These are phyloP conservation scores for Arvicola amphibius DNA, from an alignment of 2,797 vertebrate genomes.

Conservation along the genomic window DNA sequence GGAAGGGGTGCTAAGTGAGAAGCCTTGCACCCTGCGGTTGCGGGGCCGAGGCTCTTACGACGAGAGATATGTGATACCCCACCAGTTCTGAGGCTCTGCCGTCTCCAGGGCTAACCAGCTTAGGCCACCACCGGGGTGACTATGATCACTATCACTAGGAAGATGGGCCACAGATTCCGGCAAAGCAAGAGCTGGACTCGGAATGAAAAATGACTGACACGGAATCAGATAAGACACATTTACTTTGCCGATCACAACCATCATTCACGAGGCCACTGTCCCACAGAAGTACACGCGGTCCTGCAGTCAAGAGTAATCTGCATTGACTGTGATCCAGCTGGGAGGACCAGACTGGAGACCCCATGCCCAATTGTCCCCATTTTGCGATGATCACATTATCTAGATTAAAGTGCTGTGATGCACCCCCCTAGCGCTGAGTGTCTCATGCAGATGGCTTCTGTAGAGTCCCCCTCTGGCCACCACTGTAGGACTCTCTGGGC, in stretches of 20 bases:
- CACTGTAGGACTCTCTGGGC: rapidly evolving
- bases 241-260: not conserved
- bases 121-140: not conserved
- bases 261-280: not conserved
- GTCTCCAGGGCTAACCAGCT: not conserved
- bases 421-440: not conserved
- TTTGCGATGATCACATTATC: not conserved
- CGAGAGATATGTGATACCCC: slow-evolving; percentile 76
- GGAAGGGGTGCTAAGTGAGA: slow-evolving; percentile 90
- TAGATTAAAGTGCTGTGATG: not conserved
- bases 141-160: not conserved
- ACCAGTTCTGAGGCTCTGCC: not conserved
- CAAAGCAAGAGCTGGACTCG: not conserved
- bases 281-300: rapidly evolving
- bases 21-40: slow-evolving; percentile 87
- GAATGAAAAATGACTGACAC: not conserved
- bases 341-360: too few relatives aligned
- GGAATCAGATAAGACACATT: not conserved
- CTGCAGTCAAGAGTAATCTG: not conserved
- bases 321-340: rapidly evolving
- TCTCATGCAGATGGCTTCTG: rapidly evolving
- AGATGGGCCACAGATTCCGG: not conserved
- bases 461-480: not conserved
- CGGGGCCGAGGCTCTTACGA: slow-evolving; percentile 89
- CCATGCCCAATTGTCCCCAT: rapidly evolving